These are phyloP conservation scores for Synergus japonicus DNA, from an alignment of 2,888 invertebrate species.

Conservation along the genomic window DNA sequence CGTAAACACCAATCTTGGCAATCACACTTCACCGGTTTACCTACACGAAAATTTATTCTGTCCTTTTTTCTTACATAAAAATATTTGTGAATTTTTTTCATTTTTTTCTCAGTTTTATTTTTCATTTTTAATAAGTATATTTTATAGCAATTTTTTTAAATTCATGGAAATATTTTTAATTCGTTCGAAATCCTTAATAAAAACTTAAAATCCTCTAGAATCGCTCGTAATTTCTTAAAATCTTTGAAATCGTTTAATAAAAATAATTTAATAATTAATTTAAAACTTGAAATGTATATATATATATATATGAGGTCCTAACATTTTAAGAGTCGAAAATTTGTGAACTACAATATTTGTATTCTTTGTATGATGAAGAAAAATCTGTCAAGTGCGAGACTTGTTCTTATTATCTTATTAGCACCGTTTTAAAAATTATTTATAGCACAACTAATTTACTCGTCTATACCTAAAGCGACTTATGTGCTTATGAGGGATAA, in stretches of 20 bases:
- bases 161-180: no score
- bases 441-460: background rate
- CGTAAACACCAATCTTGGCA: background rate
- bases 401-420: background rate
- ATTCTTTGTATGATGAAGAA: background rate
- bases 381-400: background rate
- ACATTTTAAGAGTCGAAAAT: no score
- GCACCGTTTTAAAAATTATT: background rate
- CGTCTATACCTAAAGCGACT: background rate
- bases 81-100: no score
- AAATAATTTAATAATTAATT: no score
- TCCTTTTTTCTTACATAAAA: background rate
- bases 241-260: no score
- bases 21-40: slow-evolving; percentile 20
- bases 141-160: no score
- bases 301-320: no score
- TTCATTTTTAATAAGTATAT: background rate
- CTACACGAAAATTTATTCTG: slow-evolving; percentile 31
- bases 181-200: no score
- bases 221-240: no score
- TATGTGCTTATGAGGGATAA: background rate
- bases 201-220: no score
- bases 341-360: background rate
- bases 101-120: no score
- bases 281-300: no score